These are phyloP conservation scores for Drosophila incognita DNA, from an alignment of 2,888 invertebrate species.

Conservation along the genomic window DNA sequence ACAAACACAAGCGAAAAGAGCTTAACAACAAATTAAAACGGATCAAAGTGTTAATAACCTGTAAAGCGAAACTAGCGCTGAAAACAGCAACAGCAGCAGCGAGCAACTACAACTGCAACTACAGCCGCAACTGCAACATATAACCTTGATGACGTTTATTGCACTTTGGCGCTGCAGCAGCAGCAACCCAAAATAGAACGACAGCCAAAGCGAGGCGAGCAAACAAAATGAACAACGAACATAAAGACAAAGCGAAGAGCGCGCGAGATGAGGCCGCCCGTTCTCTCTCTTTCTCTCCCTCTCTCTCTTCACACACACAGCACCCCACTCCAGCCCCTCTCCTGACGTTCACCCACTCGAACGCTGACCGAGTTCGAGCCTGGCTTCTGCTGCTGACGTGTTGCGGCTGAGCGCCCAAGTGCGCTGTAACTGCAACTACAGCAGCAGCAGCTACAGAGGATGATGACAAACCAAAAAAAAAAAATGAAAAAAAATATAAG, in stretches of 20 bases:
- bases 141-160: conserved; percentile 84
- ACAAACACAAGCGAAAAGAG: conserved; percentile 12
- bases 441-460: conserved; percentile 17
- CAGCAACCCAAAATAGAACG: conserved; percentile 76
- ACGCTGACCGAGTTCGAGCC: conserved; percentile 60
- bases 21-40: conserved; percentile 42
- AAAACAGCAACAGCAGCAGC: conserved; percentile 27
- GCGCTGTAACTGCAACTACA: conserved; percentile 27
- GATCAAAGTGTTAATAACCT: conserved; percentile 61
- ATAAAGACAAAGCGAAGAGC: conserved; percentile 62
- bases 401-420: conserved; percentile 26
- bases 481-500: conserved; percentile 12
- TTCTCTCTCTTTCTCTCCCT: conserved; percentile 19
- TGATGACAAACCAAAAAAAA: conserved; percentile 47
- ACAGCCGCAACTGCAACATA: conserved; percentile 46
- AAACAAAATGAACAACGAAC: conserved; percentile 63
- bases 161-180: conserved; percentile 75
- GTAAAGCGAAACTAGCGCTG: conserved; percentile 48
- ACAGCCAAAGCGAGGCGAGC: conserved; percentile 53
- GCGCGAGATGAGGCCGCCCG: conserved; percentile 18
- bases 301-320: not conserved
- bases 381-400: conserved; percentile 61
- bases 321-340: conserved; percentile 3
- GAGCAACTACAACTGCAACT: conserved; percentile 16
- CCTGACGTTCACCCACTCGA: conserved; percentile 1